A percentile compares a stretch with the other conserved stretches of the same genome.
phyloP scores from a whole-genome alignment of 2,797 vertebrate genomes.

The Cossypha polioptera region DNA sequence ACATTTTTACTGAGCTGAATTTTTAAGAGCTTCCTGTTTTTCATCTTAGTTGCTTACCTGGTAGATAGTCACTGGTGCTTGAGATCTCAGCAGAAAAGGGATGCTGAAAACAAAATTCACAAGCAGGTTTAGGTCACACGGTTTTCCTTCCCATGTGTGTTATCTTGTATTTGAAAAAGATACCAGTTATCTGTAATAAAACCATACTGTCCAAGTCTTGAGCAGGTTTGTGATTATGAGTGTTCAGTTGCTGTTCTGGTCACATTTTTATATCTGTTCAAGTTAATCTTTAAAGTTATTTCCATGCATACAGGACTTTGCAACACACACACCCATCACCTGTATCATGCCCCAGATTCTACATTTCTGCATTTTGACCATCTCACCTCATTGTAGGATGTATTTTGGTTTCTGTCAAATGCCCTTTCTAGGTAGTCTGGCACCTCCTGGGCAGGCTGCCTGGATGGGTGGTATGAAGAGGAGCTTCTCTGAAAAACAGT shows the following conservation, averaged over 20 bases:
- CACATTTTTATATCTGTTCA: background rate
- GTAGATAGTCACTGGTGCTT: background rate
- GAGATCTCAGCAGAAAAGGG: background rate
- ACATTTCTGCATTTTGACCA: background rate
- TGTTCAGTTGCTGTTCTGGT: background rate
- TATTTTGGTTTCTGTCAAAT: background rate
- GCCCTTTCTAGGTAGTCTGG: background rate
- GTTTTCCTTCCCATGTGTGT: background rate
- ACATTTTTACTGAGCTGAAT: background rate
- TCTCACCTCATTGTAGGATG: constrained; percentile 5
- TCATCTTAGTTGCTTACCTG: constrained; percentile 22
- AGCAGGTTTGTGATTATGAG: background rate
- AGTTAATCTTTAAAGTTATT: background rate
- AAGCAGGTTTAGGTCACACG: background rate
- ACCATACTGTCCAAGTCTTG: background rate
- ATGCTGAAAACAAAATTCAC: constrained; percentile 40
- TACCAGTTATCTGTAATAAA: background rate
- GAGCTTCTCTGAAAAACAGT: constrained; percentile 4
- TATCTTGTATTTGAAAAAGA: background rate
- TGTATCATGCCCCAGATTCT: background rate
- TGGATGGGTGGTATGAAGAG: background rate
- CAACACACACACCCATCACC: background rate
- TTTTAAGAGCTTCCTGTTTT: background rate
- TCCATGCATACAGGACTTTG: background rate
- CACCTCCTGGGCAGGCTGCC: background rate